phyloP scores from a whole-genome alignment of 2,888 invertebrate genomes.

The Latheticus oryzae region DNA sequence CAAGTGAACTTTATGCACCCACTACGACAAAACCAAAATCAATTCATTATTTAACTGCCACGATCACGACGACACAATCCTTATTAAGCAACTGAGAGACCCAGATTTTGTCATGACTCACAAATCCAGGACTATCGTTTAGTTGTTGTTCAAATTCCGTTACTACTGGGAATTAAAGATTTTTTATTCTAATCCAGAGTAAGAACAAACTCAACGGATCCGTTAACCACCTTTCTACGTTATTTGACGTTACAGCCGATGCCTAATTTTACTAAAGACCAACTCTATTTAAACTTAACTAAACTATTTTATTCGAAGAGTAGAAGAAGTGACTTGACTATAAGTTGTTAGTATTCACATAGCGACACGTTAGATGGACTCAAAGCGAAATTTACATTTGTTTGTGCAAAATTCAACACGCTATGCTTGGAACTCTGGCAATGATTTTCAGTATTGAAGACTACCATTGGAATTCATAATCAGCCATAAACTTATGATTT shows the following conservation, averaged over 20 bases:
- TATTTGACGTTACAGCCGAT: constrained; percentile 19
- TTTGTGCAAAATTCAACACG: constrained; percentile 11
- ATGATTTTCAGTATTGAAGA: background rate
- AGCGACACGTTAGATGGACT: constrained; percentile 16
- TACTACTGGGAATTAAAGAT: constrained; percentile 21
- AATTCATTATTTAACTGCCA: constrained; percentile 29
- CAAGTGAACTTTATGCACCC: constrained; percentile 22
- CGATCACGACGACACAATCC: constrained; percentile 26
- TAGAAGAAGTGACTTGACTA: constrained; percentile 9
- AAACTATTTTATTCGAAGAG: constrained; percentile 17
- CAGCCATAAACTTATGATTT: background rate
- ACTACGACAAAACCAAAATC: constrained; percentile 21
- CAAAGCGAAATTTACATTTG: constrained; percentile 16
- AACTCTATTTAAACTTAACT: constrained; percentile 27
- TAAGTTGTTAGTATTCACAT: constrained; percentile 10
- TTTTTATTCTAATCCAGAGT: constrained; percentile 24
- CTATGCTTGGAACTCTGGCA: background rate
- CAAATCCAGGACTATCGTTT: constrained; percentile 20
- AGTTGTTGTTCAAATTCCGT: constrained; percentile 17
- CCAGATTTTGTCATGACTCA: constrained; percentile 23
- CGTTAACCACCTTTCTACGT: constrained; percentile 28
- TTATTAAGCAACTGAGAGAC: constrained; percentile 17
- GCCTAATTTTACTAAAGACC: constrained; percentile 31
- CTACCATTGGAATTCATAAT: background rate
- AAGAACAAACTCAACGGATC: constrained; percentile 25